Evolutionary conservation across 2,797 vertebrate species (phyloP).

Genomic region (Cossypha polioptera): DNA sequence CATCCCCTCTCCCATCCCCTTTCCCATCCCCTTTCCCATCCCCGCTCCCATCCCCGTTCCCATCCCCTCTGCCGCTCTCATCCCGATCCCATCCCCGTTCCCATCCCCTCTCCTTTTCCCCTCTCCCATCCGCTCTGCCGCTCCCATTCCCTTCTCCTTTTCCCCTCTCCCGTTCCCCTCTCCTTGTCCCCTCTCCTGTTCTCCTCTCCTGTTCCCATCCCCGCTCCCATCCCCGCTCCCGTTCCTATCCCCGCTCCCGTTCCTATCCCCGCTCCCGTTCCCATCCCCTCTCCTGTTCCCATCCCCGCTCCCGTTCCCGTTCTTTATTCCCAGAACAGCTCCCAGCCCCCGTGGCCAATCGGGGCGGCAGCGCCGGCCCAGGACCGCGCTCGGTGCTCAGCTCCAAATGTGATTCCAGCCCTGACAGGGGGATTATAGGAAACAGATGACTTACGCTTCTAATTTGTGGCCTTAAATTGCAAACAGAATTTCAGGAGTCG

Average conservation of each 20-base stretch:
- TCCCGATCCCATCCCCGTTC: not conserved
- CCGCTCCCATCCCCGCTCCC: not conserved
- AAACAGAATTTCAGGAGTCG: slow-evolving; percentile 98
- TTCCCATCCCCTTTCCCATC: not conserved
- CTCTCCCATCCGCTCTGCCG: too few relatives aligned
- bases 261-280: not conserved
- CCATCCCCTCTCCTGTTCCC: not conserved
- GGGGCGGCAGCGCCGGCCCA: slow-evolving; percentile 73
- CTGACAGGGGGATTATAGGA: slow-evolving; percentile 97
- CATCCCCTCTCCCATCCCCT: not conserved
- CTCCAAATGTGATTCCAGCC: slow-evolving; percentile 86
- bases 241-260: not conserved
- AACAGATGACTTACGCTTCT: slow-evolving; percentile 99
- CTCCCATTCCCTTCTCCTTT: too few relatives aligned
- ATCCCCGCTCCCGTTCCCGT: not conserved
- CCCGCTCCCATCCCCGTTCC: too few relatives aligned
- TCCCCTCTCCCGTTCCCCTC: too few relatives aligned
- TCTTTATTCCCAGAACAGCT: slow-evolving; percentile 72
- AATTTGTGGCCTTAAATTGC: slow-evolving; percentile 99
- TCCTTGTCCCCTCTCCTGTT: too few relatives aligned
- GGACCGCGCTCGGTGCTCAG: slow-evolving; percentile 78
- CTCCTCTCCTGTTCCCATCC: not conserved
- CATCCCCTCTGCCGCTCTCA: too few relatives aligned
- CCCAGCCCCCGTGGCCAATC: slow-evolving; percentile 74
- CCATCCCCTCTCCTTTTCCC: too few relatives aligned